Percentiles rank a stretch among this genome's conserved stretches.
Evolutionary conservation across 2,888 invertebrate genomes (phyloP).

Genomic region (Agrypnus murinus): DNA sequence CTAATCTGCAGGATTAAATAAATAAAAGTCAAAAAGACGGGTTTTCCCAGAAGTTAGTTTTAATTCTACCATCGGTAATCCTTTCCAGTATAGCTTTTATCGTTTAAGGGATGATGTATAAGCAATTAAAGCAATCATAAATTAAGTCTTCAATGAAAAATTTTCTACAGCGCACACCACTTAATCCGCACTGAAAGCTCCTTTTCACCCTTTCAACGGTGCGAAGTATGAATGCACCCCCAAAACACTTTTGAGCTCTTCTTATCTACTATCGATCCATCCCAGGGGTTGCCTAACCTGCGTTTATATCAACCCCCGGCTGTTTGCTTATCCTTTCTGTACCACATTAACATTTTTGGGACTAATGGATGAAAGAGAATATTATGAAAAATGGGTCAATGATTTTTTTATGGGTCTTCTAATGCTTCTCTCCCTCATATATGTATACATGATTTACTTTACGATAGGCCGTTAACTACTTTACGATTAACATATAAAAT

Average conservation of each 20-base stretch:
- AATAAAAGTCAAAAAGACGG: no score
- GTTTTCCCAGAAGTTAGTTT: no score
- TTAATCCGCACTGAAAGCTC: conserved; percentile 18
- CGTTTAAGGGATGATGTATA: neutral
- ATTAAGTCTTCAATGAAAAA: conserved; percentile 18
- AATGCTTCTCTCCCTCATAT: neutral
- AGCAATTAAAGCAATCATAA: conserved; percentile 15
- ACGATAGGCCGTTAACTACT: conserved; percentile 10
- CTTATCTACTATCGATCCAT: conserved; percentile 49
- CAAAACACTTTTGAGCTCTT: conserved; percentile 48
- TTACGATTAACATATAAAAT: conserved; percentile 15
- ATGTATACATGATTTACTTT: neutral
- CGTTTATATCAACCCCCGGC: conserved; percentile 39
- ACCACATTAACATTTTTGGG: conserved; percentile 31
- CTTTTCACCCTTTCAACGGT: conserved; percentile 24
- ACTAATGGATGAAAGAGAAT: conserved; percentile 1
- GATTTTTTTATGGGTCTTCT: conserved; percentile 14
- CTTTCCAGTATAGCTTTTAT: no score
- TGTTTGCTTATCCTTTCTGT: conserved; percentile 32
- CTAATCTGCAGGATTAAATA: no score
- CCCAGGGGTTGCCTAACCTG: conserved; percentile 44
- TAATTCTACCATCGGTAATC: no score
- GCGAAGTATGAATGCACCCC: conserved; percentile 36
- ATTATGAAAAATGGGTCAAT: conserved; percentile 16
- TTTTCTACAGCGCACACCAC: conserved; percentile 18